phyloP scores from a whole-genome alignment of 2,888 invertebrate species.

The Apamea sordens region DNA sequence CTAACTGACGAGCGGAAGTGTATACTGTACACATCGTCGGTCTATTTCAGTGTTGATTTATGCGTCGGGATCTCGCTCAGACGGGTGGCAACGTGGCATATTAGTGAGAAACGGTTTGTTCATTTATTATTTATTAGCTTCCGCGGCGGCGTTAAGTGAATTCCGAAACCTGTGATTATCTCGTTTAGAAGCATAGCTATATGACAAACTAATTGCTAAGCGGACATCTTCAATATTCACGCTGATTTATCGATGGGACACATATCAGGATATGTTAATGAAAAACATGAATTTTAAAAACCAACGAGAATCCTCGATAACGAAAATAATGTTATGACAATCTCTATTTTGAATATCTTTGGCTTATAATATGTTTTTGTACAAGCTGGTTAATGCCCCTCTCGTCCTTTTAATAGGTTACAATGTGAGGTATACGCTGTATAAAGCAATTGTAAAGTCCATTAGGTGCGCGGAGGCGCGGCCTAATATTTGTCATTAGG shows the following conservation, averaged over 20 bases:
- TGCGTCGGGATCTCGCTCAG: slow-evolving; percentile 78
- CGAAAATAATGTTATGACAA: slow-evolving; percentile 9
- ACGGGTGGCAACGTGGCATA: slow-evolving; percentile 83
- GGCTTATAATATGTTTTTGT: slow-evolving; percentile 46
- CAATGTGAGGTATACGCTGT: slow-evolving; percentile 75
- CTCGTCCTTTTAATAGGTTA: slow-evolving; percentile 78
- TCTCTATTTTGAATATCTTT: slow-evolving; percentile 30
- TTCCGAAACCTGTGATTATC: slow-evolving; percentile 72
- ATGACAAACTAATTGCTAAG: slow-evolving; percentile 57
- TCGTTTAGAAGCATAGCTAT: slow-evolving; percentile 60
- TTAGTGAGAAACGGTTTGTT: slow-evolving; percentile 83
- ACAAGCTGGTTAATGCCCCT: slow-evolving; percentile 74
- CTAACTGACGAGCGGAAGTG: slow-evolving; percentile 84
- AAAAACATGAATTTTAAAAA: slow-evolving; percentile 2
- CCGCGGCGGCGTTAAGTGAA: slow-evolving; percentile 71
- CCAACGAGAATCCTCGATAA: background rate
- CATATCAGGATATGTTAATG: slow-evolving; percentile 18
- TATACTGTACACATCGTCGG: slow-evolving; percentile 74
- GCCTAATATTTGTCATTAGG: slow-evolving; percentile 88
- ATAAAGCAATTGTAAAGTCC: slow-evolving; percentile 86
- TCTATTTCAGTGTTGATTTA: slow-evolving; percentile 89
- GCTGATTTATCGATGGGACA: slow-evolving; percentile 22
- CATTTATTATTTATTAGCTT: slow-evolving; percentile 82
- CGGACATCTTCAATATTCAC: slow-evolving; percentile 47
- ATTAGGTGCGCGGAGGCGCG: slow-evolving; percentile 82